Conservation (phyloP, 2,113 vertebrate species). For the Grallaria varia region DNA sequence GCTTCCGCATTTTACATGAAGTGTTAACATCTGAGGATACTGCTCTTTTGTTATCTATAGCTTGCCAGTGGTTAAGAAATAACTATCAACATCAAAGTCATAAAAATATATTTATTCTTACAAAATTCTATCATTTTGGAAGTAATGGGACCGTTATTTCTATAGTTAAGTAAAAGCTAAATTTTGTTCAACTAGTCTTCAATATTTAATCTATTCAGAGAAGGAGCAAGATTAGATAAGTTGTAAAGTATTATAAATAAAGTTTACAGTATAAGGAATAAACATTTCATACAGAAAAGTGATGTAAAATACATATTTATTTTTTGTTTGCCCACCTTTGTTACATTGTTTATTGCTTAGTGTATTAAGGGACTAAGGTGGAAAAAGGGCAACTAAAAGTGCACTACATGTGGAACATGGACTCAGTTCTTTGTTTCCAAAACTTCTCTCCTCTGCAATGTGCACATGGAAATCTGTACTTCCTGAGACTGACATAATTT, state of each 20-base stretch:
- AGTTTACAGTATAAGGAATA: background rate
- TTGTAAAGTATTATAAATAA: background rate
- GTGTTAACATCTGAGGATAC: constrained; percentile 46
- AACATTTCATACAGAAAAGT: background rate
- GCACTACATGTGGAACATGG: background rate
- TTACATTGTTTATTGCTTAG: background rate
- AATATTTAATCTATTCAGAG: background rate
- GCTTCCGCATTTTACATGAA: constrained; percentile 30
- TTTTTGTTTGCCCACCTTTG: background rate
- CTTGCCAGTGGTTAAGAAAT: background rate
- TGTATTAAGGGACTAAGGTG: background rate
- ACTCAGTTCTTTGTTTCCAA: background rate
- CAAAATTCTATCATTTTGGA: background rate
- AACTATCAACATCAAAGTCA: background rate
- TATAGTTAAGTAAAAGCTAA: background rate
- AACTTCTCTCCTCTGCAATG: background rate
- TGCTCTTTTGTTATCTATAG: background rate
- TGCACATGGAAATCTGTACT: background rate
- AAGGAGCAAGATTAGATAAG: background rate
- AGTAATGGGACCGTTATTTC: background rate
- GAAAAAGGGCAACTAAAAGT: background rate
- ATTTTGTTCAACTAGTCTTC: background rate
- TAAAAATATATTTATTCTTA: background rate
- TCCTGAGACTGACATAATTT: background rate
- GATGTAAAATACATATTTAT: background rate